These are phyloP conservation scores for Montipora efflorescens DNA, from an alignment of 64 coral and sea anemone species.

Conservation along the genomic window DNA sequence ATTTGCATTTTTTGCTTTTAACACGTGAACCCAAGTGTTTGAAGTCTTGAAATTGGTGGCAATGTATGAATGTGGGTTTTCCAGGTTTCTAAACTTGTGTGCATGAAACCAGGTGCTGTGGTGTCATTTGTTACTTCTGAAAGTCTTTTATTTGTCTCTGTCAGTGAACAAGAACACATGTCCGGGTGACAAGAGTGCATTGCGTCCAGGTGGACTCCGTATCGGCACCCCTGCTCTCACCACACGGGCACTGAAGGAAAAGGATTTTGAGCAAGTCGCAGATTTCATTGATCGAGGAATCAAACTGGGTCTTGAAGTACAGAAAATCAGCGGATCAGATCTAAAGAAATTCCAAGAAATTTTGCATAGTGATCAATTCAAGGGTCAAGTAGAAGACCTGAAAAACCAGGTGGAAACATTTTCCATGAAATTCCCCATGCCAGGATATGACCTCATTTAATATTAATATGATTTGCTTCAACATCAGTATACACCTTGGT, in stretches of 20 bases:
- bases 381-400: conserved; percentile 62
- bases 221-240: conserved; percentile 95
- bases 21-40: no score
- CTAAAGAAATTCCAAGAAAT: conserved; percentile 89
- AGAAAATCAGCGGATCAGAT: conserved; percentile 80
- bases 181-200: conserved; percentile 97
- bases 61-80: no score
- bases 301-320: conserved; percentile 90
- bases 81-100: no score
- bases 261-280: conserved; percentile 96
- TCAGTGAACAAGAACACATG: conserved; percentile 99
- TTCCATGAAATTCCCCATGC: conserved; percentile 89
- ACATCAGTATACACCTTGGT: no score
- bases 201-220: conserved; percentile 91
- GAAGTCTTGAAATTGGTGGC: no score
- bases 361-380: conserved; percentile 77
- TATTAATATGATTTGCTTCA: background rate
- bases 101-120: background rate
- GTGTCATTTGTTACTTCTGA: background rate
- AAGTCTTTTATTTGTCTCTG: background rate
- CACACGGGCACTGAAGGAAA: conserved; percentile 79
- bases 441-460: conserved; percentile 87
- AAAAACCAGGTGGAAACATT: conserved; percentile 89
- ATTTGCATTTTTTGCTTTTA: no score
- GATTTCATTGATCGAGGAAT: conserved; percentile 87